Percentiles rank a stretch among this genome's conserved stretches.
These are phyloP conservation scores for Notechis scutatus DNA, from an alignment of 2,113 vertebrate species.

Conservation along the genomic window DNA sequence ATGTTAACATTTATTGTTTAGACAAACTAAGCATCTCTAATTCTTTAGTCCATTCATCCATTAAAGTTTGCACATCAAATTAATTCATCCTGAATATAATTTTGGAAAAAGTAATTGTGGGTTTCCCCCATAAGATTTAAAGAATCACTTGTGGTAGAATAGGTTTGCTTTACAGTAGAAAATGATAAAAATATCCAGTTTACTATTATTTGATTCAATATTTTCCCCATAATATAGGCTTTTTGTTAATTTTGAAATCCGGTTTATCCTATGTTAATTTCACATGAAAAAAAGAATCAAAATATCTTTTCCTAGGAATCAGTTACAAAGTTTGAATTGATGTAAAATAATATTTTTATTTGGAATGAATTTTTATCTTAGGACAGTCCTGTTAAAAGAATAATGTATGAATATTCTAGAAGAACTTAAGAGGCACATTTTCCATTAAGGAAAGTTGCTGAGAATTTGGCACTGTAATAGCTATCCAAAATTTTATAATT, in stretches of 20 bases:
- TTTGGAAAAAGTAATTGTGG: neutral
- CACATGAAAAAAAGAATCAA: neutral
- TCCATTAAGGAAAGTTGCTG: neutral
- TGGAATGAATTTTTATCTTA: neutral
- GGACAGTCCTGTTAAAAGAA: neutral
- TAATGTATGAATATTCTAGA: neutral
- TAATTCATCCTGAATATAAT: neutral
- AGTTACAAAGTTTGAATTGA: neutral
- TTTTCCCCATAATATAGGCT: neutral
- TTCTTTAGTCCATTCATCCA: neutral
- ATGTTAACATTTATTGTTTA: neutral
- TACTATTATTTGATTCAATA: neutral
- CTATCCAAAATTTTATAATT: neutral
- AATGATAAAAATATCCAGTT: neutral
- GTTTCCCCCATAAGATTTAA: neutral
- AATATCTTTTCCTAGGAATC: neutral
- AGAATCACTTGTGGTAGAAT: neutral
- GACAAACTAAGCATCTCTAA: neutral
- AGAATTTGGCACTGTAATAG: neutral
- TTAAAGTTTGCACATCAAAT: neutral
- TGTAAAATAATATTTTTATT: neutral
- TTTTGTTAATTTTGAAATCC: neutral
- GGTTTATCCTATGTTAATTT: neutral
- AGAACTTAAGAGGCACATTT: neutral
- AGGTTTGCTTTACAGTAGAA: neutral